Evolutionary conservation across 2,113 vertebrate genomes (phyloP).

Genomic region (Carollia perspicillata): DNA sequence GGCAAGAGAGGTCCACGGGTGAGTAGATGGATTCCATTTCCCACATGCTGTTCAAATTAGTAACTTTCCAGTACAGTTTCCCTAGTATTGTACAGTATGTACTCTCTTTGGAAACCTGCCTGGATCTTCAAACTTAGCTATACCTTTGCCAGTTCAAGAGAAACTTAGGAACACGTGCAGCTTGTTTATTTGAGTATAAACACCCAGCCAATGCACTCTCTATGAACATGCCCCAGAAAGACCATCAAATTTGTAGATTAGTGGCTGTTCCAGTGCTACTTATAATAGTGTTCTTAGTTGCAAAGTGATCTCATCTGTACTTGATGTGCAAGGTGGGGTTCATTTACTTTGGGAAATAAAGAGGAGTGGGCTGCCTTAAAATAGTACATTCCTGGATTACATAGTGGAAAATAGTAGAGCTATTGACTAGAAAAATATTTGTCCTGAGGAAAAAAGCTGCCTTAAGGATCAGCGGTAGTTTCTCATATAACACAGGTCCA

Average conservation of each 20-base stretch:
- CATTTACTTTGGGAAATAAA: constrained; percentile 69
- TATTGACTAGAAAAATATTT: neutral
- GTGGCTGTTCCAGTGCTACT: constrained; percentile 47
- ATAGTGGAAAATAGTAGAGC: constrained; percentile 23
- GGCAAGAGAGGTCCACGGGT: constrained; percentile 95
- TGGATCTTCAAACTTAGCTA: neutral
- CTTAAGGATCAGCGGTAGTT: neutral
- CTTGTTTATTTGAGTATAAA: constrained; percentile 21
- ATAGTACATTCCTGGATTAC: constrained; percentile 14
- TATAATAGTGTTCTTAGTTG: constrained; percentile 14
- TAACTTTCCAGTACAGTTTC: neutral
- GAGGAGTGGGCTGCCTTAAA: constrained; percentile 43
- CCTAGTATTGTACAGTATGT: neutral
- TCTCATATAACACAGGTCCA: constrained; percentile 23
- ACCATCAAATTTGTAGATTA: constrained; percentile 26
- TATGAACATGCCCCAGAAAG: neutral
- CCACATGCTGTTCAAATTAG: constrained; percentile 9
- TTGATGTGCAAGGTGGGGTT: constrained; percentile 42
- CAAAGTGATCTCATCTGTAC: constrained; percentile 49
- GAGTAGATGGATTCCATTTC: constrained; percentile 78
- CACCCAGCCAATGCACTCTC: neutral
- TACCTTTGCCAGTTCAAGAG: constrained; percentile 14
- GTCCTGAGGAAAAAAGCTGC: constrained; percentile 11
- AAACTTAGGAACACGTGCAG: neutral
- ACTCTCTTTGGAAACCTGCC: constrained; percentile 25